Evolutionary conservation across 2,797 vertebrate genomes (phyloP).

Genomic region (Sorex maritimensis): DNA sequence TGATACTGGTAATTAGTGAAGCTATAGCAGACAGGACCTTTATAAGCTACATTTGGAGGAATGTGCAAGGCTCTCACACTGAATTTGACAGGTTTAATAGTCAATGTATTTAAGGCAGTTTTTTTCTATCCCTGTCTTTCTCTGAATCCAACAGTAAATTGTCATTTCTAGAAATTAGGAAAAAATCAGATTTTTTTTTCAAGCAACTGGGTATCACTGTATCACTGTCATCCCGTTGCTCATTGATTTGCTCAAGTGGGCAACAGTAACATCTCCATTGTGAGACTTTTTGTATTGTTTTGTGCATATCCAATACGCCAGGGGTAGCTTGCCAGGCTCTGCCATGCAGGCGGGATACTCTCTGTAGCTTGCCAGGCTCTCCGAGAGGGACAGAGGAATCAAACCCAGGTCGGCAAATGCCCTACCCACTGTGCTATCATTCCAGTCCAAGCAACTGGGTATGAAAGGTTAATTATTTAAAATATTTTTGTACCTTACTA

Average conservation of each 20-base stretch:
- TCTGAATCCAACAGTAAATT: neutral
- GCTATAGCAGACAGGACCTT: neutral
- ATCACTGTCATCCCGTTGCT: no score
- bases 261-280: no score
- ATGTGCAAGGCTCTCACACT: neutral
- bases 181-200: neutral
- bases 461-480: slow-evolving; percentile 17
- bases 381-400: no score
- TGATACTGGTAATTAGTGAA: neutral
- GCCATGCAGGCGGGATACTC: no score
- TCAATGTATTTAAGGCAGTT: neutral
- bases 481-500: neutral
- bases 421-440: no score
- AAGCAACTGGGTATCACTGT: neutral
- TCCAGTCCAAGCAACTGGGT: neutral
- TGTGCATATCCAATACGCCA: no score
- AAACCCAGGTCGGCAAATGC: no score
- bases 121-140: neutral
- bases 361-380: no score
- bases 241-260: no score
- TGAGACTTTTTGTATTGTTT: no score
- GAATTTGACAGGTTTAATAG: neutral
- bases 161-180: neutral
- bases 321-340: no score
- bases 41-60: neutral